phyloP scores from a whole-genome alignment of 2,888 invertebrate species.

The Leptarthrus brevirostris region DNA sequence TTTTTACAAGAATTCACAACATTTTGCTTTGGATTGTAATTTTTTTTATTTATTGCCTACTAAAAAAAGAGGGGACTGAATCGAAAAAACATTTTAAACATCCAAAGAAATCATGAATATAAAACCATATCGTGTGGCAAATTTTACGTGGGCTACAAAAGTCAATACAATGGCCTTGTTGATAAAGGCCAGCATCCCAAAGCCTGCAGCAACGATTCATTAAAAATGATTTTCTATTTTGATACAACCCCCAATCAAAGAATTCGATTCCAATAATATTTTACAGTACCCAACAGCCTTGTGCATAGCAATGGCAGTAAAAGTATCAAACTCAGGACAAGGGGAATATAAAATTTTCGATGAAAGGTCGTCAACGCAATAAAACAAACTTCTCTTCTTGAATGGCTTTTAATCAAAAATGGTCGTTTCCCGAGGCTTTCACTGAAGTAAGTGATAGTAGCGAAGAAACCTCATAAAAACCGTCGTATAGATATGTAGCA shows the following conservation, averaged over 20 bases:
- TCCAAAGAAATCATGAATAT: no score
- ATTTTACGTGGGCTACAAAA: not conserved
- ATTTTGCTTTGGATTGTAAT: no score
- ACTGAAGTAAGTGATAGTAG: conserved; percentile 5
- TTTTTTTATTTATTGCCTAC: no score
- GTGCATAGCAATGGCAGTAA: not conserved
- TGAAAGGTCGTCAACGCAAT: conserved; percentile 39
- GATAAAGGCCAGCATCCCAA: not conserved
- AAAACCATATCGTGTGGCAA: not conserved
- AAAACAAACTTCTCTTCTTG: conserved; percentile 32
- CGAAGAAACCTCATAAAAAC: conserved; percentile 38
- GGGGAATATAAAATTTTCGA: conserved; percentile 31
- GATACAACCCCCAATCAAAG: conserved; percentile 26
- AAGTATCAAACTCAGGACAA: not conserved
- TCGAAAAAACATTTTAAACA: no score
- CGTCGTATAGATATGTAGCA: not conserved
- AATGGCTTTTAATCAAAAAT: conserved; percentile 47
- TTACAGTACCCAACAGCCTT: not conserved
- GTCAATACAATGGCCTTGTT: conserved; percentile 7
- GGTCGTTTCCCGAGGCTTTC: conserved; percentile 39
- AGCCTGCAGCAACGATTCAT: conserved; percentile 22
- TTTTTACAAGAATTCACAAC: no score
- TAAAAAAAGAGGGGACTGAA: no score
- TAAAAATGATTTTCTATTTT: conserved; percentile 41
- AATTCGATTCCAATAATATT: not conserved